Evolutionary conservation across 53 echinoderm and acorn worm species (phyloP), one percentile per base, ranked within the genome.

Genomic region (Patiria pectinifera): DNA sequence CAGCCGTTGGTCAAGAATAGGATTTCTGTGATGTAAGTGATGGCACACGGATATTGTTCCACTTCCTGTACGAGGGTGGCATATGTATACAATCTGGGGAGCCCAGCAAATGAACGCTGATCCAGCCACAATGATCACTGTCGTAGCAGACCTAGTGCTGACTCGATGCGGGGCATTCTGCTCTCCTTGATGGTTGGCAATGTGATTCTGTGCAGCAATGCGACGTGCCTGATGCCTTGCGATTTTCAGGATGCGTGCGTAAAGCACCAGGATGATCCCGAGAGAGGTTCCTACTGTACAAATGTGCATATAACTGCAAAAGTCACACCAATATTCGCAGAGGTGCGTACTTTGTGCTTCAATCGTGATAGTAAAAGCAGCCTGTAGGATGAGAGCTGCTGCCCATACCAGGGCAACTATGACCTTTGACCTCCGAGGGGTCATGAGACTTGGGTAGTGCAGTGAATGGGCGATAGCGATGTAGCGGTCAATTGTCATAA

Each of bases 401-500:
- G 58, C 26, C 87, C 48, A 49, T 6, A 25, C 14, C n/a, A 74
- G 0, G 58, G 75, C 74, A 72, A 78, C 24, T 45, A 47, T 47
- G 15, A 88, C 43, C 88, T 43, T 35, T 78, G 88, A 59, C 88
- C 88, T 76, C 59, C 35, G 58, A 8, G 62, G 53, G 4, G 59
- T 88, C 77, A 88, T 59, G 7, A 53, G 22, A 43, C 88, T 78
- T 7, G 77, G 78, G 88, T 88, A 88, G 43, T 44, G 76, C 61
- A 88, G 88, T 0, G 88, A 25, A 44, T 76, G 44, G 18, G 48
- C 76, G 26, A 88, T 88, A 13, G 77, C 78, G 19, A 88, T 12
- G 62, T 78, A 88, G 59, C 88, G 88, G 43, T 88, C 88, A 43
- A 60, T 22, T 3, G 88, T 88, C 12, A 88, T 23, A 12, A 88